Percentiles rank a stretch among this genome's conserved stretches.
Conservation (phyloP, 2,888 invertebrate genomes). For the Drosophila differens region DNA sequence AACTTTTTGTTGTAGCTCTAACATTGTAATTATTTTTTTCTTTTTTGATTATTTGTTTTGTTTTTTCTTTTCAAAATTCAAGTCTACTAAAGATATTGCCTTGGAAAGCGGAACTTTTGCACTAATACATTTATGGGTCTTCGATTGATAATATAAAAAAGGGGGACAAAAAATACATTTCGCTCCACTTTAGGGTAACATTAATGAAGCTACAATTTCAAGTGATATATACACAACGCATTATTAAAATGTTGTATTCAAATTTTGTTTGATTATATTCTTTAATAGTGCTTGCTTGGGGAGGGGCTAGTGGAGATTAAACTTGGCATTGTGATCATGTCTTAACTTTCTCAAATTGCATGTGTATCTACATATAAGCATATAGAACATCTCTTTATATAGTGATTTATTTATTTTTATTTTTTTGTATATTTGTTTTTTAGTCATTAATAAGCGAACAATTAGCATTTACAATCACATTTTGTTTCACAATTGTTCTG, state of each 20-base stretch:
- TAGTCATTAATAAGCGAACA: conserved; percentile 22
- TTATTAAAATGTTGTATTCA: conserved; percentile 4
- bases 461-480: conserved; percentile 45
- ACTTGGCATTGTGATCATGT: conserved; percentile 14
- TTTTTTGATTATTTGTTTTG: background rate
- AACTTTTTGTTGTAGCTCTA: conserved; percentile 2
- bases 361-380: conserved; percentile 8
- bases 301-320: background rate
- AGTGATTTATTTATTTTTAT: conserved; percentile 1
- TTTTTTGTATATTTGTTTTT: conserved; percentile 8
- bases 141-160: background rate
- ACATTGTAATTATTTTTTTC: background rate
- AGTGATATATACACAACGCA: conserved; percentile 26
- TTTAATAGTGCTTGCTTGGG: conserved; percentile 4
- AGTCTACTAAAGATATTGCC: conserved; percentile 3
- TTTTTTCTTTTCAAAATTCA: background rate
- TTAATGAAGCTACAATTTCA: conserved; percentile 3
- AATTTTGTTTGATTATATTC: conserved; percentile 9
- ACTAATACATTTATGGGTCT: background rate
- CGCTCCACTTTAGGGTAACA: background rate
- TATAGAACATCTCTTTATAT: conserved; percentile 5
- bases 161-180: background rate
- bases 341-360: conserved; percentile 12
- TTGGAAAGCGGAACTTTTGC: background rate
- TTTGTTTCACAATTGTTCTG: conserved; percentile 35